Evolutionary conservation across 2,888 invertebrate genomes (phyloP).

Genomic region (Ophion ventricosus): DNA sequence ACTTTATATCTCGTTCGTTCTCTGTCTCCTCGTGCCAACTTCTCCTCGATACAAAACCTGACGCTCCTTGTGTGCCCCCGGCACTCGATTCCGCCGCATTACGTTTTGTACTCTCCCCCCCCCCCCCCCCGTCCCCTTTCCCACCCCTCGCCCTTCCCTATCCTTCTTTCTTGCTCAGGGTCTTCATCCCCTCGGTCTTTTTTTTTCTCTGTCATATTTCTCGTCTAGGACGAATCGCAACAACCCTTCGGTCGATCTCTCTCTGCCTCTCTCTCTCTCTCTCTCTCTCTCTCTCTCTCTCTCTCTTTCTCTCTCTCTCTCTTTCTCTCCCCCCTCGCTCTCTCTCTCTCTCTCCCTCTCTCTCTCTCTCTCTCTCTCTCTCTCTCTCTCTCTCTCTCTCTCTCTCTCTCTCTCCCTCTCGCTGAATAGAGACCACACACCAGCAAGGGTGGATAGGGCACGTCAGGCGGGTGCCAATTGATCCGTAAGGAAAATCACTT

Average conservation of each 20-base stretch:
- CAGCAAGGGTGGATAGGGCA: neutral
- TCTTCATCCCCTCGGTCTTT: neutral
- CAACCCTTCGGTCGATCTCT: constrained; percentile 46
- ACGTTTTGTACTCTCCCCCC: constrained; percentile 65
- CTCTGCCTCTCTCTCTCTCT: constrained; percentile 19
- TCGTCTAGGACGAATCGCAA: constrained; percentile 25
- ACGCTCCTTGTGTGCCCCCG: constrained; percentile 60
- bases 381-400: constrained; percentile 34
- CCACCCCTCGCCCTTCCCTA: neutral
- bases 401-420: neutral
- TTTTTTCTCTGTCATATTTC: constrained; percentile 15
- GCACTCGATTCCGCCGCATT: constrained; percentile 82
- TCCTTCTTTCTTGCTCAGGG: neutral
- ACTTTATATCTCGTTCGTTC: constrained; percentile 48
- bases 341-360: constrained; percentile 37
- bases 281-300: constrained; percentile 1
- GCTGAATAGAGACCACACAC: neutral
- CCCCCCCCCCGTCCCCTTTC: constrained; percentile 21
- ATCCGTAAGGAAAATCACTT: constrained; percentile 30
- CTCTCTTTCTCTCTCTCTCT: constrained; percentile 5
- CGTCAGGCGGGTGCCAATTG: constrained; percentile 4
- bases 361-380: neutral
- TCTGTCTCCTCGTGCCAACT: constrained; percentile 54
- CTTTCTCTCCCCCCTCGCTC: constrained; percentile 23
- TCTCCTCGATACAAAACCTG: constrained; percentile 44